Evolutionary conservation across 1,140 invertebrate genomes (phyloP).

Genomic region (Idris sp.): DNA sequence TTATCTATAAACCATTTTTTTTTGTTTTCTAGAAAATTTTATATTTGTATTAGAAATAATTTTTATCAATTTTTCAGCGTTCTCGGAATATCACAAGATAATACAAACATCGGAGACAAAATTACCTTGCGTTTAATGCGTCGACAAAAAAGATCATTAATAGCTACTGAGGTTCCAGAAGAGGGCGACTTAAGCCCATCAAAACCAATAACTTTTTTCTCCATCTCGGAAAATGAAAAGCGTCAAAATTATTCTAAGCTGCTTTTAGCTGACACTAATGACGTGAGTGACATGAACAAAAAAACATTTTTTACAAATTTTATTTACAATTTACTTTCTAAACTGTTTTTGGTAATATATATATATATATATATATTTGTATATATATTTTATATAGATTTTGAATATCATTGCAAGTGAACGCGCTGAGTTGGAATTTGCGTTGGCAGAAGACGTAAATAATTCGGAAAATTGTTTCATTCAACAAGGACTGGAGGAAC

Average conservation of each 20-base stretch:
- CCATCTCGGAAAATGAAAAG: conserved; percentile 75
- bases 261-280: conserved; percentile 82
- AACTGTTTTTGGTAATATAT: no score
- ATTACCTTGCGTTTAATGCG: conserved; percentile 93
- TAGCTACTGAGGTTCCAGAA: conserved; percentile 82
- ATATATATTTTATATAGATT: conserved; percentile 74
- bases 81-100: conserved; percentile 79
- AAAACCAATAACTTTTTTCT: conserved; percentile 71
- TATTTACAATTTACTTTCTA: no score
- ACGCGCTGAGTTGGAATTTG: conserved; percentile 82
- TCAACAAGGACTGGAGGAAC: conserved; percentile 85
- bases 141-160: conserved; percentile 86
- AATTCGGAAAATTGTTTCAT: conserved; percentile 91
- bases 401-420: conserved; percentile 86
- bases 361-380: conserved; percentile 5
- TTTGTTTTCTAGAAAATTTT: no score
- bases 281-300: conserved; percentile 76
- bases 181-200: conserved; percentile 59
- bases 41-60: no score
- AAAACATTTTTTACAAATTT: no score
- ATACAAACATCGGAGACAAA: conserved; percentile 83
- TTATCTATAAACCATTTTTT: no score
- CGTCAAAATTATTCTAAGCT: conserved; percentile 86
- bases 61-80: conserved; percentile 77
- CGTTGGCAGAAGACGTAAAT: conserved; percentile 83